Evolutionary conservation across 2,888 invertebrate genomes (phyloP).

Genomic region (Drosophila imparisetae): DNA sequence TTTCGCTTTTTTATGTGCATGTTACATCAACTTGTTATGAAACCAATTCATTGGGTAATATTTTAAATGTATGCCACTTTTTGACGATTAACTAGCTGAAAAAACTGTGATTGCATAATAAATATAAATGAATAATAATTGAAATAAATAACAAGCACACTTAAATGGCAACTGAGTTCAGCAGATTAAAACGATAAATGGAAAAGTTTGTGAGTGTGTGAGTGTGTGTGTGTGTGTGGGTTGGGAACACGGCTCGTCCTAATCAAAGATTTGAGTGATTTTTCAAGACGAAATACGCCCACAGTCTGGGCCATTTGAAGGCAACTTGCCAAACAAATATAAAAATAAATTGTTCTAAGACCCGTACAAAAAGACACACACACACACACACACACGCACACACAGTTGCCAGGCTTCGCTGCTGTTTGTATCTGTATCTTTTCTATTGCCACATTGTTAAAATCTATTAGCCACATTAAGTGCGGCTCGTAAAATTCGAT

Average conservation of each 20-base stretch:
- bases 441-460: constrained; percentile 81
- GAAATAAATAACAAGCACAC: not conserved
- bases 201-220: constrained; percentile 4
- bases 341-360: constrained; percentile 78
- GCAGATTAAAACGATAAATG: not conserved
- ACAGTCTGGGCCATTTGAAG: constrained; percentile 68
- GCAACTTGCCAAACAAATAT: constrained; percentile 79
- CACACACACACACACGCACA: constrained; percentile 7
- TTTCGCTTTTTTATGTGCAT: not conserved
- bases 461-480: constrained; percentile 81
- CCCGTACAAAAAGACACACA: constrained; percentile 24
- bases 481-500: constrained; percentile 81
- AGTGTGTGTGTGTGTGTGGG: constrained; percentile 7
- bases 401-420: constrained; percentile 55
- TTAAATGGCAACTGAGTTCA: not conserved
- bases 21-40: not conserved
- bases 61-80: not conserved
- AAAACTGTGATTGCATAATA: not conserved
- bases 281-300: constrained; percentile 55
- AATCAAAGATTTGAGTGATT: constrained; percentile 68
- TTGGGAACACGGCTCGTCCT: constrained; percentile 12
- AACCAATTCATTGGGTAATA: not conserved
- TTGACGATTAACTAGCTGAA: not conserved
- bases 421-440: constrained; percentile 70
- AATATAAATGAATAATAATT: not conserved